Conservation (phyloP, 2,113 vertebrate genomes). For the Mirza zaza region DNA sequence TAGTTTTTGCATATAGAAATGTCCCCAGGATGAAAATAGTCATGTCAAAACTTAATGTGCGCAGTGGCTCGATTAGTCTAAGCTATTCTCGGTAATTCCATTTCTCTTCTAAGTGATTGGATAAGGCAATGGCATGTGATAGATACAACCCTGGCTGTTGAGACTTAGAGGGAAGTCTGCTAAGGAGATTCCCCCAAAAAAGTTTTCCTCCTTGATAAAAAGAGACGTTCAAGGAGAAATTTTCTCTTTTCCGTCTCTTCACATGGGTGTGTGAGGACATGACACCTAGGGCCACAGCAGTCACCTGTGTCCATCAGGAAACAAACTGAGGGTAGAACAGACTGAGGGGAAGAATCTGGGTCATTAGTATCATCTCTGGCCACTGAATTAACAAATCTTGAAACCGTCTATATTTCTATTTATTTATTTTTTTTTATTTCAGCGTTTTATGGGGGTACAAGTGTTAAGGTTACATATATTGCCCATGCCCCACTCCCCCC, state of each 20-base stretch:
- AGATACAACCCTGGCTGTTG: background rate
- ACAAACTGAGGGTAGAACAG: background rate
- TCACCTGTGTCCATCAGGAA: background rate
- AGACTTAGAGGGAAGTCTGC: background rate
- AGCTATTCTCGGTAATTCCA: background rate
- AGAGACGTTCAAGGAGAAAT: background rate
- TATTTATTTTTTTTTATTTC: no score
- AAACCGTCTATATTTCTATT: background rate
- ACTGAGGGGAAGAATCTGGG: background rate
- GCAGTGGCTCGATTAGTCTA: background rate
- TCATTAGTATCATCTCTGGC: background rate
- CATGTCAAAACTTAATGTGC: background rate
- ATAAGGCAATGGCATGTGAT: background rate
- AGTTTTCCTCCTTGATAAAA: background rate
- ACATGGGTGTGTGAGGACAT: background rate
- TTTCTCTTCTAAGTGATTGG: background rate
- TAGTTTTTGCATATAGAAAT: background rate
- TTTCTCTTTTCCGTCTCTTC: background rate
- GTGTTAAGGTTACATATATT: no score
- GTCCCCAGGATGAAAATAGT: background rate
- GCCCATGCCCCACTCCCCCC: no score
- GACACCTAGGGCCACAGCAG: background rate
- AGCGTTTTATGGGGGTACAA: no score
- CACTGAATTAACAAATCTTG: background rate
- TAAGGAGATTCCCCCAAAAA: background rate